phyloP scores from a whole-genome alignment of 2,888 invertebrate genomes.

The Drosophila neoperkinsi region DNA sequence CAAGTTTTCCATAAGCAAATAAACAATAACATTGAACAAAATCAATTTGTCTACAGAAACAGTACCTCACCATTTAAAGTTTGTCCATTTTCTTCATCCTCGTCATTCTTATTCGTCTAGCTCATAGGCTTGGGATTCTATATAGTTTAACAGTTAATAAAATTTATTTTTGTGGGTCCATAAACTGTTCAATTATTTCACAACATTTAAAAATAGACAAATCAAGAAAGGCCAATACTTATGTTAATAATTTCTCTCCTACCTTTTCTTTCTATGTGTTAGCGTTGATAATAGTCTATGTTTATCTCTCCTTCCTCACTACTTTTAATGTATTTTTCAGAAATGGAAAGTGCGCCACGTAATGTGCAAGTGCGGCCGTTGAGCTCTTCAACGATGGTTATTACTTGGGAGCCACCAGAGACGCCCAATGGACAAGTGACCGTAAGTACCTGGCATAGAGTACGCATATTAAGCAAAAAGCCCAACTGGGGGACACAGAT shows the following conservation, averaged over 20 bases:
- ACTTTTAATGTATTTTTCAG: conserved; percentile 85
- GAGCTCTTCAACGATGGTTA: conserved; percentile 97
- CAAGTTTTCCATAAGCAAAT: neutral
- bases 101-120: neutral
- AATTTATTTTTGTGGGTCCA: neutral
- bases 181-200: neutral
- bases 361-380: conserved; percentile 97
- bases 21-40: too few relatives aligned
- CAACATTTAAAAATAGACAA: neutral
- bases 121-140: neutral
- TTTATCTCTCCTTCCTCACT: neutral
- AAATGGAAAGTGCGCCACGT: conserved; percentile 97
- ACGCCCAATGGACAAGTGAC: conserved; percentile 98
- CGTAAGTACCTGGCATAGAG: conserved; percentile 87
- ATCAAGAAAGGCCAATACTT: neutral
- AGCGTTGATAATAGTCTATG: conserved; percentile 31
- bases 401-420: conserved; percentile 99
- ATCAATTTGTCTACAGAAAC: too few relatives aligned
- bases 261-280: conserved; percentile 3
- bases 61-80: neutral
- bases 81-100: neutral
- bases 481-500: conserved; percentile 17
- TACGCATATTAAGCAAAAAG: conserved; percentile 62
- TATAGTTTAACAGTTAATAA: neutral
- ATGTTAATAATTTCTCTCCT: too few relatives aligned